phyloP scores from a whole-genome alignment of 2,113 vertebrate genomes.

The Dolichotis patagonum region DNA sequence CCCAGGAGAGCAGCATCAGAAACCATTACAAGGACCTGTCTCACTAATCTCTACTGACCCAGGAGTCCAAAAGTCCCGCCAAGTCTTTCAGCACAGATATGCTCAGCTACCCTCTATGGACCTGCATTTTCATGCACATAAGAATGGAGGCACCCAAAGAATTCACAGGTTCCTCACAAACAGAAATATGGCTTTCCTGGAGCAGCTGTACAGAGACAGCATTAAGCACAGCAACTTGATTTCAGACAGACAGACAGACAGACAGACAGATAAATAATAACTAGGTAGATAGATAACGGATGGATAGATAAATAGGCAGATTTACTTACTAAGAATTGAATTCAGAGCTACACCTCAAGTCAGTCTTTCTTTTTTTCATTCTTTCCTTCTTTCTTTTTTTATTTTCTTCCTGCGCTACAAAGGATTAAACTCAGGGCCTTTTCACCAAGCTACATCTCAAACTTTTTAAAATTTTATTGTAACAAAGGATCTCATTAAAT shows the following conservation, averaged over 20 bases:
- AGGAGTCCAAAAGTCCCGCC: not conserved
- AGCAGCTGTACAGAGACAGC: not conserved
- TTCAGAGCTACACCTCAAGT: not conserved
- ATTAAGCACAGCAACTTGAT: not conserved
- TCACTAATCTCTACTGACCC: rapidly evolving
- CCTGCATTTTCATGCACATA: not conserved
- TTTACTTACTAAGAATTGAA: not conserved
- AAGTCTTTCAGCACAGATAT: not conserved
- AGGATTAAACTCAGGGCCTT: not conserved
- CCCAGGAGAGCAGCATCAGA: not conserved
- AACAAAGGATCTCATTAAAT: not conserved
- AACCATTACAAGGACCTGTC: not conserved
- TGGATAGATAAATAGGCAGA: not conserved
- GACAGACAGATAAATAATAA: not conserved
- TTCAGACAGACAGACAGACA: not conserved
- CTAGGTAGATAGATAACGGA: not conserved
- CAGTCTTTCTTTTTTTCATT: not conserved
- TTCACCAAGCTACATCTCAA: not conserved
- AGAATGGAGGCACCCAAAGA: not conserved
- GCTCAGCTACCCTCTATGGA: not conserved
- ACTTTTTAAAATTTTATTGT: not conserved
- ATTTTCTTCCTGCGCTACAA: not conserved
- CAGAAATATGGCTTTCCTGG: not conserved
- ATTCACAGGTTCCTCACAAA: not conserved
- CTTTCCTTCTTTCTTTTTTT: no score